A percentile compares a stretch with the other conserved stretches of the same genome.
phyloP scores from a whole-genome alignment of 2,888 invertebrate species.

The Peribatodes rhomboidaria region DNA sequence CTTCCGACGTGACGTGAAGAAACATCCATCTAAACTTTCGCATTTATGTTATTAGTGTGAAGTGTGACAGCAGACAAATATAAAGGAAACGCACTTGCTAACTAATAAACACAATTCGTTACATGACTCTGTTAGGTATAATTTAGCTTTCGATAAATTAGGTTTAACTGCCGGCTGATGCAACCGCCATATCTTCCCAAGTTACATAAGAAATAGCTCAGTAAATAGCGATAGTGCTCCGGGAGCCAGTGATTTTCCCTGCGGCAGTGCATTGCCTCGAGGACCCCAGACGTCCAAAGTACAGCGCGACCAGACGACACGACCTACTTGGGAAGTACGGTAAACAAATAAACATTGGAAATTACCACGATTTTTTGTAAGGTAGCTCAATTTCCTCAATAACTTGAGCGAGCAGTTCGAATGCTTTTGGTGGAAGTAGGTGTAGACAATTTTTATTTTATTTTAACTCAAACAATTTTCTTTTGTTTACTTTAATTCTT shows the following conservation, averaged over 20 bases:
- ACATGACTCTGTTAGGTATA: neutral
- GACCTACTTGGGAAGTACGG: conserved; percentile 59
- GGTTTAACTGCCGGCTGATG: conserved; percentile 5
- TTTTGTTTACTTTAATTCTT: no score
- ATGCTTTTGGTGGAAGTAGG: no score
- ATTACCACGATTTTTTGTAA: conserved; percentile 8
- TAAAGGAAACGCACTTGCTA: no score
- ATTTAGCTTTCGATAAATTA: conserved; percentile 7
- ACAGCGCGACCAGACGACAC: conserved; percentile 66
- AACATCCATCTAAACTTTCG: no score
- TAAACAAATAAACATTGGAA: conserved; percentile 34
- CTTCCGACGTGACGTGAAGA: no score
- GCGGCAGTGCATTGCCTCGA: conserved; percentile 53
- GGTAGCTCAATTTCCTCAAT: neutral
- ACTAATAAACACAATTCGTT: neutral
- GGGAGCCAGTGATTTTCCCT: conserved; percentile 54
- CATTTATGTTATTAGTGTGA: no score
- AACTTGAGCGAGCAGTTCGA: no score
- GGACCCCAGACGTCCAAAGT: conserved; percentile 75
- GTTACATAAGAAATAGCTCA: neutral
- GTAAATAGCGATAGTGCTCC: conserved; percentile 24
- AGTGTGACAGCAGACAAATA: no score
- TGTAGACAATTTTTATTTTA: no score
- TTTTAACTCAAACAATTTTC: no score
- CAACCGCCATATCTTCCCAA: neutral